These are phyloP conservation scores for Drosophila mulleri DNA, from an alignment of 2,888 invertebrate species.

Conservation along the genomic window DNA sequence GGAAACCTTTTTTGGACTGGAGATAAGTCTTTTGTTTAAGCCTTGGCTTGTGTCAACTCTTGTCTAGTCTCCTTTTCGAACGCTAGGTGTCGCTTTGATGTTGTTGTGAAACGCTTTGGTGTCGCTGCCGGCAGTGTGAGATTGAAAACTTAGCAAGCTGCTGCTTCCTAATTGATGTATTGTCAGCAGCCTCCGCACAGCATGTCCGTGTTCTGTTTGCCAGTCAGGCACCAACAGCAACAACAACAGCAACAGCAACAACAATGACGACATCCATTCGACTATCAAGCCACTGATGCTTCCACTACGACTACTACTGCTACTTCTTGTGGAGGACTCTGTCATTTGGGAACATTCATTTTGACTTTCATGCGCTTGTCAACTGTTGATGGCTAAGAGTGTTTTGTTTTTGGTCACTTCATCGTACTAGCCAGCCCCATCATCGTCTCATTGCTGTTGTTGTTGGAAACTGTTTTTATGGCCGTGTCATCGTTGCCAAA, in stretches of 20 bases:
- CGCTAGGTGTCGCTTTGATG: constrained; percentile 44
- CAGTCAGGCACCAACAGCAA: constrained; percentile 14
- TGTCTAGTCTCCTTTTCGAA: neutral
- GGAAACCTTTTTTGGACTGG: neutral
- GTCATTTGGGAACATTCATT: constrained; percentile 70
- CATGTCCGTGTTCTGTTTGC: constrained; percentile 59
- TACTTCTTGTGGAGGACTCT: constrained; percentile 7
- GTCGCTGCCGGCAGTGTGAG: constrained; percentile 40
- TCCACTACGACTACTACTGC: neutral
- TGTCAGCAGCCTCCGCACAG: constrained; percentile 32
- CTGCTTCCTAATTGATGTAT: constrained; percentile 54
- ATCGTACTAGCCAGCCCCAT: constrained; percentile 31
- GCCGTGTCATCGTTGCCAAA: constrained; percentile 46
- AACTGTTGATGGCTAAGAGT: constrained; percentile 58
- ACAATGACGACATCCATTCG: constrained; percentile 56
- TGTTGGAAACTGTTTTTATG: constrained; percentile 20
- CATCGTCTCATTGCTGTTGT: constrained; percentile 14
- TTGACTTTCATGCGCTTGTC: constrained; percentile 67
- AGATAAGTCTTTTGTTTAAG: constrained; percentile 2
- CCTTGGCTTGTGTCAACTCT: neutral
- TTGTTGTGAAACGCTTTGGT: constrained; percentile 14
- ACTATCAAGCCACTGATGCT: constrained; percentile 21
- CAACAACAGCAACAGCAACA: constrained; percentile 8
- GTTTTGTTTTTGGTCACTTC: constrained; percentile 67
- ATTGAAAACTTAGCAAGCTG: constrained; percentile 54